phyloP scores from a whole-genome alignment of 2,797 vertebrate species.

The Silurus aristotelis region DNA sequence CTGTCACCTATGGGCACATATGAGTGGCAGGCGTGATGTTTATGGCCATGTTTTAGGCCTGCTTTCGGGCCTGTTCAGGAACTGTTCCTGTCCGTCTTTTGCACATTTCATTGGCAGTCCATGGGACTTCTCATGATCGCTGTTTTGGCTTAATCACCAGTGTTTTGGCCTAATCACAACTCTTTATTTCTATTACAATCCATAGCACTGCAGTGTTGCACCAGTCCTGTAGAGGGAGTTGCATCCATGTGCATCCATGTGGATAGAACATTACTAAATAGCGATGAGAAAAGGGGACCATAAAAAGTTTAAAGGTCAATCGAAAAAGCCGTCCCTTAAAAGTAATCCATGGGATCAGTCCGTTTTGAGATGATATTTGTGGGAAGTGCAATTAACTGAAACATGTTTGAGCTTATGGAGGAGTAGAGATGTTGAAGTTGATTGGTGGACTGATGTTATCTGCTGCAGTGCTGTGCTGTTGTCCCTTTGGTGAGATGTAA shows the following conservation, averaged over 20 bases:
- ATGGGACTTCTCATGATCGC: conserved; percentile 28
- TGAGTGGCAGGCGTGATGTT: conserved; percentile 33
- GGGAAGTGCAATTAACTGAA: conserved; percentile 23
- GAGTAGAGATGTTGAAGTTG: conserved; percentile 51
- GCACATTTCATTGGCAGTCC: conserved; percentile 44
- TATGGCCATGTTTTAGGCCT: conserved; percentile 28
- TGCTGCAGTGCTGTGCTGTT: conserved; percentile 63
- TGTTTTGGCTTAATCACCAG: conserved; percentile 69
- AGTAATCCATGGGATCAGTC: conserved; percentile 28
- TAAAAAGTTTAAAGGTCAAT: conserved; percentile 27
- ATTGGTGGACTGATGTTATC: conserved; percentile 49
- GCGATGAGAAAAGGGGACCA: not conserved
- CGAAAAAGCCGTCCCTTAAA: not conserved
- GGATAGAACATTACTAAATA: conserved; percentile 3
- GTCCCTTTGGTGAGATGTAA: conserved; percentile 56
- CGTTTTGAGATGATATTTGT: conserved; percentile 28
- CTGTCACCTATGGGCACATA: conserved; percentile 26
- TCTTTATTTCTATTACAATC: conserved; percentile 39
- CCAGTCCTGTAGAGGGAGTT: conserved; percentile 42
- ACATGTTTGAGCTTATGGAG: conserved; percentile 45
- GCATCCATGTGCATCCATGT: not conserved
- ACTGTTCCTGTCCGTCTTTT: conserved; percentile 22
- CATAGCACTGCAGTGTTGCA: conserved; percentile 33
- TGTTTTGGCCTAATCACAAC: conserved; percentile 24
- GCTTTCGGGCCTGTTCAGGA: conserved; percentile 16